A percentile compares a stretch with the other conserved stretches of the same genome.
Evolutionary conservation across 2,888 invertebrate genomes (phyloP).

Genomic region (Ectemnius lituratus): DNA sequence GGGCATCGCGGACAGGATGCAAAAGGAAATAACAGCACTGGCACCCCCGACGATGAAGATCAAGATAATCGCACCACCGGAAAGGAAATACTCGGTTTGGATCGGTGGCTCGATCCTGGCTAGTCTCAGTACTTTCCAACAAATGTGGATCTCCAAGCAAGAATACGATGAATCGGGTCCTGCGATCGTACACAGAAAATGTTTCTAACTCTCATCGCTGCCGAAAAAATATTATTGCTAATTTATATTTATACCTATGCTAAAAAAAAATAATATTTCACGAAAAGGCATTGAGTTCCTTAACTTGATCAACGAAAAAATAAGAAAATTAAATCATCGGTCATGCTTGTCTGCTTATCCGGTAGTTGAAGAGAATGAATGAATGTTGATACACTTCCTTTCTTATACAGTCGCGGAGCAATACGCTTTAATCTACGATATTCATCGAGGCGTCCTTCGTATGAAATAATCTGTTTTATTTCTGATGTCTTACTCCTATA

Average conservation of each 20-base stretch:
- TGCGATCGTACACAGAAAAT: constrained; percentile 79
- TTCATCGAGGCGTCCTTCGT: constrained; percentile 27
- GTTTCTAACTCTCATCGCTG: constrained; percentile 73
- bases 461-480: constrained; percentile 54
- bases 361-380: background rate
- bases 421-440: constrained; percentile 11
- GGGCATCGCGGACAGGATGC: constrained; percentile 79
- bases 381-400: too few species aligned
- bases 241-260: background rate
- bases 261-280: too few species aligned
- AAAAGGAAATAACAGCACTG: constrained; percentile 79
- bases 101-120: constrained; percentile 79
- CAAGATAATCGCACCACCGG: constrained; percentile 80
- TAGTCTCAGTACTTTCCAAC: constrained; percentile 78
- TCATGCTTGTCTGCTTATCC: background rate
- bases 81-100: constrained; percentile 80
- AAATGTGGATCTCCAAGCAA: constrained; percentile 80
- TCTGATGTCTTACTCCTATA: constrained; percentile 59
- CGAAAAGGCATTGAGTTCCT: too few species aligned
- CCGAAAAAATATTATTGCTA: background rate
- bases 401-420: background rate
- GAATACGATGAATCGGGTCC: constrained; percentile 80
- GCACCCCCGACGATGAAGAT: constrained; percentile 80
- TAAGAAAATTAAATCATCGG: too few species aligned
- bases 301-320: too few species aligned